phyloP scores from a whole-genome alignment of 1,140 invertebrate species.

The Pissodes strobi region DNA sequence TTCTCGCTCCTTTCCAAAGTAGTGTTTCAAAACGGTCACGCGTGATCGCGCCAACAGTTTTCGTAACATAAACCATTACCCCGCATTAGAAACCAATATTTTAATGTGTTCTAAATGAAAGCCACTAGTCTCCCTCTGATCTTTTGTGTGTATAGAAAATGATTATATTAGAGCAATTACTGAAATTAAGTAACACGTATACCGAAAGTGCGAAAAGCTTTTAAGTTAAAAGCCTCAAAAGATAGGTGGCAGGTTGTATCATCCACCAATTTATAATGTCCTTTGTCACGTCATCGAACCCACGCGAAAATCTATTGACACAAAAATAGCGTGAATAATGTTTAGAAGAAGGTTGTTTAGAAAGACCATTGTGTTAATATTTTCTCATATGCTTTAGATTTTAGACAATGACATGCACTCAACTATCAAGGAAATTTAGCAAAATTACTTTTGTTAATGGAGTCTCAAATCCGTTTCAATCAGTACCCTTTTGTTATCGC shows the following conservation, averaged over 20 bases:
- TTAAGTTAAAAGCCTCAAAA: constrained; percentile 49
- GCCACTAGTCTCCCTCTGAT: constrained; percentile 30
- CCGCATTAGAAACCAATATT: too few relatives aligned
- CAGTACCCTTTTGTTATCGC: too few relatives aligned
- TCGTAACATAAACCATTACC: too few relatives aligned
- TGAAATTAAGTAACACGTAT: constrained; percentile 52
- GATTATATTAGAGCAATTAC: constrained; percentile 50
- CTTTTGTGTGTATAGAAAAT: constrained; percentile 38
- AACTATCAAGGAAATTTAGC: too few relatives aligned
- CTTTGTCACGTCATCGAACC: constrained; percentile 31
- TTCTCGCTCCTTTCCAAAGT: too few relatives aligned
- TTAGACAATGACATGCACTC: too few relatives aligned
- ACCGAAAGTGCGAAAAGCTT: constrained; percentile 54
- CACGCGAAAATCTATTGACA: constrained; percentile 34
- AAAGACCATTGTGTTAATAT: too few relatives aligned
- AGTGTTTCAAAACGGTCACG: too few relatives aligned
- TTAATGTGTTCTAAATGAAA: constrained; percentile 48
- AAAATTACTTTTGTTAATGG: too few relatives aligned
- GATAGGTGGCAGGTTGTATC: constrained; percentile 45
- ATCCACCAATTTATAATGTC: constrained; percentile 40
- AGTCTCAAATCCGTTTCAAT: too few relatives aligned
- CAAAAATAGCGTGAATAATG: constrained; percentile 23
- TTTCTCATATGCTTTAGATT: too few relatives aligned
- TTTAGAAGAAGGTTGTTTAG: constrained; percentile 22
- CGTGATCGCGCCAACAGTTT: too few relatives aligned